These are phyloP conservation scores for Oedothorax gibbosus DNA, from an alignment of 1,140 invertebrate species.

Conservation along the genomic window DNA sequence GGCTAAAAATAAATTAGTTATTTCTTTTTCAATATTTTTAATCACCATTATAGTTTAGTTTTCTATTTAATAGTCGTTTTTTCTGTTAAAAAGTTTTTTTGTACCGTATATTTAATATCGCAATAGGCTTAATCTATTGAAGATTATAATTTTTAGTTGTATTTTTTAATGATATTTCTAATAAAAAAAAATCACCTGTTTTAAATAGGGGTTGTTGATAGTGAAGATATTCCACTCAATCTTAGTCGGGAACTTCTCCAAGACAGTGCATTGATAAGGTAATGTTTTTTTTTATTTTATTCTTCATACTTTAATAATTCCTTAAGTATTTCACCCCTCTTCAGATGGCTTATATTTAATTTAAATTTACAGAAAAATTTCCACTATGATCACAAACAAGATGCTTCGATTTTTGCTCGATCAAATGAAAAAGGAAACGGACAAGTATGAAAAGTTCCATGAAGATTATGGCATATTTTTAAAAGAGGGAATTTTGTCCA, in stretches of 20 bases:
- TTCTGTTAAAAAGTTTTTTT: not conserved
- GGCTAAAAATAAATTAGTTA: too few relatives aligned
- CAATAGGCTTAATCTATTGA: not conserved
- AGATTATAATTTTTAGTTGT: not conserved
- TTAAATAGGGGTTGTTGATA: constrained; percentile 89
- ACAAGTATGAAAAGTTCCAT: constrained; percentile 89
- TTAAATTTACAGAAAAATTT: constrained; percentile 78
- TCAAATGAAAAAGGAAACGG: constrained; percentile 83
- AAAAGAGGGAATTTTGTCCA: constrained; percentile 93
- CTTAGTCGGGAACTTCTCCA: constrained; percentile 94
- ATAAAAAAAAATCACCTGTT: constrained; percentile 57
- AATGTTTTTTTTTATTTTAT: constrained; percentile 63
- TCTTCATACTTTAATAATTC: not conserved
- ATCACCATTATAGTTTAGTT: too few relatives aligned
- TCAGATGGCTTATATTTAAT: not conserved
- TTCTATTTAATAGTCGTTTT: not conserved
- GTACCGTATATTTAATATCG: not conserved
- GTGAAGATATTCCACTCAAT: constrained; percentile 98
- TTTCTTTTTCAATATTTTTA: too few relatives aligned
- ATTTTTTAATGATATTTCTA: not conserved
- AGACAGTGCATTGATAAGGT: constrained; percentile 90
- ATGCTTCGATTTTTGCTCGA: constrained; percentile 89
- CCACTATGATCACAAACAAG: constrained; percentile 85
- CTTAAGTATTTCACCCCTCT: not conserved
- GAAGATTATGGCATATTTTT: constrained; percentile 92